Evolutionary conservation across 2,113 vertebrate genomes (phyloP), one percentile per base, ranked within the genome.

Genomic region (Actinemys pallida): DNA sequence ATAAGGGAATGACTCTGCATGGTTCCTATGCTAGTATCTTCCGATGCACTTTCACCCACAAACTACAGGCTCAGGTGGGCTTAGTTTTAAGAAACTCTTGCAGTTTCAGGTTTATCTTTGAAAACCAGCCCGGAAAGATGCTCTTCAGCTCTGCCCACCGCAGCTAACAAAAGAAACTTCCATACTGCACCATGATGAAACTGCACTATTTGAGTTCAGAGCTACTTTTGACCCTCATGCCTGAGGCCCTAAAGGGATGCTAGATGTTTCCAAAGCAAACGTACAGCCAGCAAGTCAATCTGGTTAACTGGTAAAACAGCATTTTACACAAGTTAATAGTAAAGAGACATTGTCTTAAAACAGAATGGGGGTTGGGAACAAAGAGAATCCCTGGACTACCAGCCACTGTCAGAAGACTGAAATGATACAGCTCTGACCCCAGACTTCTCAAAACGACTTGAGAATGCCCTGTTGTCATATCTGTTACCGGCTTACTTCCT

Each of bases 11-110:
- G 95, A 82, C 78, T 85, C 91, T 84, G 88, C 4, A 0, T 53
- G 88, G 84, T 56, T 45, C 93, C 35, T 1, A 75, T 47, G 80
- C 86, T 94, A 96, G 96, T 97, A 97, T 97, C 96, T 97, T 96
- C 97, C 95, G 93, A 97, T 97, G 96, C 93, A 39, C 84, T 93
- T 81, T 83, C 93, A 95, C 59, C 84, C 93, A 87, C 1, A 93
- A 88, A 92, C 91, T 86, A 82, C 84, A 53, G 65, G 82, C 93
- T 93, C 93, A 10, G 86, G 0, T 94, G 80, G 91, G 86, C 84
- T 47, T 83, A 81, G 91, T 65, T 93, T 93, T 1, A 7, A 81
- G 84, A 96, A 53, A 90, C 45, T 91, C 92, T 89, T 83, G 87
- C 62, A 89, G 47, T 35, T 88, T 87, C 82, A 89, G 54, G 88